Evolutionary conservation across 2,113 vertebrate species (phyloP).

Genomic region (Arenaria interpres): DNA sequence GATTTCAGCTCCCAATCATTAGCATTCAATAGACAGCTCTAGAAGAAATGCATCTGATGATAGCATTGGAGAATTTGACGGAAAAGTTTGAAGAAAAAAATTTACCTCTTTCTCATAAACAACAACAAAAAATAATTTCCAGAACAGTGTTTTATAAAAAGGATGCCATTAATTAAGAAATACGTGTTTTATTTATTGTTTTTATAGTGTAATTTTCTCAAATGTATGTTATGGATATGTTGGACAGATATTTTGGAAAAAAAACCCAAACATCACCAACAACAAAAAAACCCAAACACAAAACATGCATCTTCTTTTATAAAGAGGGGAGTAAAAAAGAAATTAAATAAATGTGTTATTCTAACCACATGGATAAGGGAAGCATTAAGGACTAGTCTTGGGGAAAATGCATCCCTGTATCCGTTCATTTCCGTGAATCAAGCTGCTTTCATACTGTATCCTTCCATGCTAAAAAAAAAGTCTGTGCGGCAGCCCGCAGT

Average conservation of each 20-base stretch:
- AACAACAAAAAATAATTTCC: neutral
- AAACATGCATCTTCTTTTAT: neutral
- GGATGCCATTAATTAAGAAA: neutral
- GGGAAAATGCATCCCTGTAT: neutral
- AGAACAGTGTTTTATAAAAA: neutral
- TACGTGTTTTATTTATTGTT: neutral
- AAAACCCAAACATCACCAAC: too few relatives aligned
- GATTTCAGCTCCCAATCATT: neutral
- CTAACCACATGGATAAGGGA: neutral
- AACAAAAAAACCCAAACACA: too few relatives aligned
- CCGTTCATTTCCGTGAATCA: neutral
- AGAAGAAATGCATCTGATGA: neutral
- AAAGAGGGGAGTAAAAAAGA: neutral
- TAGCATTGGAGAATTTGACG: neutral
- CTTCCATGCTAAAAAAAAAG: neutral
- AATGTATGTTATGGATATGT: neutral
- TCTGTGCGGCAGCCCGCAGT: fast-evolving
- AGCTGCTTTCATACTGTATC: neutral
- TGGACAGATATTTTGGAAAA: neutral
- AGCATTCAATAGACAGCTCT: neutral
- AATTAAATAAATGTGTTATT: neutral
- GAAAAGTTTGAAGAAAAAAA: neutral
- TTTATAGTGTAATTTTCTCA: neutral
- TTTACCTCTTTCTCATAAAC: neutral
- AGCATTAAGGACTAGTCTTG: neutral